phyloP scores from a whole-genome alignment of 2,113 vertebrate species.

The Cryptoleucopteryx plumbea region DNA sequence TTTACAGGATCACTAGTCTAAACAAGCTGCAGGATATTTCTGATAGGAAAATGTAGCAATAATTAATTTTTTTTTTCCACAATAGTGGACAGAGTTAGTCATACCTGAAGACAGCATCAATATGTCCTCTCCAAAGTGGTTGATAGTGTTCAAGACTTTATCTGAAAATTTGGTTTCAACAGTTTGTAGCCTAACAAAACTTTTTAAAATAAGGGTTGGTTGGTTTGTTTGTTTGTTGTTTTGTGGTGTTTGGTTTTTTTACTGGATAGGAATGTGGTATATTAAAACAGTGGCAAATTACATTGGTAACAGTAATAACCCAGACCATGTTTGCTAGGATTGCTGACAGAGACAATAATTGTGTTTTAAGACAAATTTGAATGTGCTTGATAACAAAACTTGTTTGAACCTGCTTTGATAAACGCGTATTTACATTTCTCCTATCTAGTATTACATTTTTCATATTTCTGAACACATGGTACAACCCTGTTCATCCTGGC shows the following conservation, averaged over 20 bases:
- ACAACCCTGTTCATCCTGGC: not conserved
- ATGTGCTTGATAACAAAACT: not conserved
- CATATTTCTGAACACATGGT: not conserved
- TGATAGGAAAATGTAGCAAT: not conserved
- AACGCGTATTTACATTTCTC: not conserved
- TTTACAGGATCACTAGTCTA: not conserved
- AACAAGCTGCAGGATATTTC: not conserved
- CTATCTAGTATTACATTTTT: not conserved
- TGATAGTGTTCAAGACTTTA: not conserved
- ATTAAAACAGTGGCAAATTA: not conserved
- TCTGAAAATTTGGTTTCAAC: not conserved
- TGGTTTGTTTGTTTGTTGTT: not conserved
- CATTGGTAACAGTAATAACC: not conserved
- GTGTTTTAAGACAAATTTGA: not conserved
- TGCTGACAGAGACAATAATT: not conserved
- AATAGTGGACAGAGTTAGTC: not conserved
- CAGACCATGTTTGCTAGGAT: not conserved
- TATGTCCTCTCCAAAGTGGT: not conserved
- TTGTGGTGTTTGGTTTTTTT: not conserved
- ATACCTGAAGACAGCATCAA: not conserved
- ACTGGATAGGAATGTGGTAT: not conserved
- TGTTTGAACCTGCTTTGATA: not conserved
- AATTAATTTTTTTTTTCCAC: not conserved
- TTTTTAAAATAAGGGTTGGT: not conserved
- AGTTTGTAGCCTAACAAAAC: not conserved